Conservation (phyloP, 1,140 invertebrate species). For the Cotesia chilonis region DNA sequence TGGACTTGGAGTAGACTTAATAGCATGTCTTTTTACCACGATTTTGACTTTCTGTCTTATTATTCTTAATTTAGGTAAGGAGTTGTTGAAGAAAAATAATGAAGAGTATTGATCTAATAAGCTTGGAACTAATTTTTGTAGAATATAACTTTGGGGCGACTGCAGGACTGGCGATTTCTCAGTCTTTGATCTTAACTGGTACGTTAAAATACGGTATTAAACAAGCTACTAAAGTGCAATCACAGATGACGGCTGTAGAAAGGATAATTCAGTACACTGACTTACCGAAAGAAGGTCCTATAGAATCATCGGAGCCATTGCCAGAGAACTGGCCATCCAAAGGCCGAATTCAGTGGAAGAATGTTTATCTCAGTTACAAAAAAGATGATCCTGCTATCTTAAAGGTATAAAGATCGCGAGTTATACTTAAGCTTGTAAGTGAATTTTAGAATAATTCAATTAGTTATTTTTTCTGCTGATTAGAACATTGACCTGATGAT, state of each 20-base stretch:
- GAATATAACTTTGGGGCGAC: constrained; percentile 35
- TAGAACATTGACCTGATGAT: constrained; percentile 68
- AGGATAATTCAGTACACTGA: constrained; percentile 79
- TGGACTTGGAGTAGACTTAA: constrained; percentile 56
- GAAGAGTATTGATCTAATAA: too few species aligned
- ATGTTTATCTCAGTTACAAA: constrained; percentile 68
- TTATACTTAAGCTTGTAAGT: constrained; percentile 28
- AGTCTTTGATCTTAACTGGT: constrained; percentile 80
- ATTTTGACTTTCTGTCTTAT: constrained; percentile 61
- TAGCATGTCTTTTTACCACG: constrained; percentile 48
- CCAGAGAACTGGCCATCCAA: constrained; percentile 76
- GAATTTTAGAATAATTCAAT: too few species aligned
- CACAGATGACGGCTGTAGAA: constrained; percentile 86
- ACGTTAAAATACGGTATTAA: constrained; percentile 86
- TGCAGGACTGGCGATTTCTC: constrained; percentile 86
- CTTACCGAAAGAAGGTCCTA: constrained; percentile 69
- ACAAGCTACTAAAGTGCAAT: constrained; percentile 76
- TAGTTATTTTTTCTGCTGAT: not conserved
- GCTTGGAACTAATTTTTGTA: too few species aligned
- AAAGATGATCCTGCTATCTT: constrained; percentile 68
- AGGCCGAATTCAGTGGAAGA: constrained; percentile 71
- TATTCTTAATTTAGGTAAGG: constrained; percentile 50
- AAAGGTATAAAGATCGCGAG: constrained; percentile 53
- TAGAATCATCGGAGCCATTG: constrained; percentile 56
- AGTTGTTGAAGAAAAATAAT: too few species aligned